Evolutionary conservation across 30 jellyfish, hydroid and myxozoan species (phyloP), one percentile per base, ranked within the genome.

Genomic region (Haliclystus octoradiatus): DNA sequence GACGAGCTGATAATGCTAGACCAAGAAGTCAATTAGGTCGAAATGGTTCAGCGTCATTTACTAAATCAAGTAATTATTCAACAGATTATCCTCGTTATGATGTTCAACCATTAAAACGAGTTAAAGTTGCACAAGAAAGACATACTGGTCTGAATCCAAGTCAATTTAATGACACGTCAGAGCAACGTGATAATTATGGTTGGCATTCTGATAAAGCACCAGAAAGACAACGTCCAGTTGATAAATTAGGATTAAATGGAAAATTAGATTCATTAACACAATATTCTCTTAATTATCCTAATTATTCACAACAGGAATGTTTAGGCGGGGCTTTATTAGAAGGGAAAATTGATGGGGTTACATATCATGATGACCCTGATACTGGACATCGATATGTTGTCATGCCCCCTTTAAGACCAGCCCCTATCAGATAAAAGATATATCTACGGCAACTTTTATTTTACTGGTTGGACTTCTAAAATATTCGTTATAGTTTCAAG

Each of bases 341-440:
- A 61, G 92, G 82, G n/a, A 33, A 49, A n/a, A 19, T 62, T 0
- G 14, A 76, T n/a, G 84, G 84, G 2, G 33, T 79, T 3, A 62
- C 22, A 23, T 50, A 70, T 49, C 75, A 79, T 28, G 93, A 79
- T 19, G 84, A 79, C 71, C 26, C 33, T 52, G 93, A 79, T 26
- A 79, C 93, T 15, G 93, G 93, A 1, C 93, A 79, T 46, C 63
- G 84, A 71, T 79, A 62, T 63, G 80, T 79, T 49, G 71, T 79
- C 15, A 79, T 71, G 2, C 25, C 79, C 19, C 57, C 57, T 5
- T 40, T 40, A 19, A 40, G 57, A 19, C 19, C 57, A 9, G 57
- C 57, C 9, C 57, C 57, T 5, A 40, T 19, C 19, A 9, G 57
- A 5, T 40, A 19, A 40, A 9, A 40, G 19, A 5, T 40, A 40